Evolutionary conservation across 2,113 vertebrate species (phyloP), one percentile per base, ranked within the genome.

Genomic region (Conger conger): DNA sequence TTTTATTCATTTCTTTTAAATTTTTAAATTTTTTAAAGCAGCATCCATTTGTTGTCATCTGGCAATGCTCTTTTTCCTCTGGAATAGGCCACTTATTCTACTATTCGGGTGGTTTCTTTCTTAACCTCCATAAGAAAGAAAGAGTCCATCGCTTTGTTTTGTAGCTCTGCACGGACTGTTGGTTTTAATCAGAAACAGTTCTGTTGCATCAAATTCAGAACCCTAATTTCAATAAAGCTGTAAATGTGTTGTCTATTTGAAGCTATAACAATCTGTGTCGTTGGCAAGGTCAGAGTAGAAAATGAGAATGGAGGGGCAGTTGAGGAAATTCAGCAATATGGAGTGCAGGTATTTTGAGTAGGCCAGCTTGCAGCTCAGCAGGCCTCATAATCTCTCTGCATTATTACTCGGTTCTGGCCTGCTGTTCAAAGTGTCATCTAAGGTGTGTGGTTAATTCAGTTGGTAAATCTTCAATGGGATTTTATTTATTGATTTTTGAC

Each of bases 331-430:
- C 4, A 63, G 57, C 3, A 63, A 63, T 20, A 63, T 4, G 57
- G 45, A 30, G n/a, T 33, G n/a, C n/a, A n/a, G 27, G 13, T n/a
- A 30, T 4, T 73, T 33, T 73, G 68, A n/a, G 13, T 33, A 33
- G 68, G 68, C 68, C 68, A 73, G 68, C 27, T 73, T 73, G 68
- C 68, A 30, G 68, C 68, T 73, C 68, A 73, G 68, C n/a, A 33
- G 68, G 68, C n/a, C 8, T 73, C n/a, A 33, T 73, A 73, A 73
- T 73, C 68, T 73, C 27, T 73, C n/a, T 27, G 13, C 68, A 73
- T 73, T 20, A n/a, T 68, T 73, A 73, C 68, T 73, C 27, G 2
- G 68, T 8, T 73, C 11, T n/a, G 68, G 68, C 68, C 68, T 73
- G 68, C 68, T 73, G 68, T 33, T 73, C 68, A 73, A 73, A 73